phyloP scores from a whole-genome alignment of 2,797 vertebrate genomes.

The Chrosomus eos region DNA sequence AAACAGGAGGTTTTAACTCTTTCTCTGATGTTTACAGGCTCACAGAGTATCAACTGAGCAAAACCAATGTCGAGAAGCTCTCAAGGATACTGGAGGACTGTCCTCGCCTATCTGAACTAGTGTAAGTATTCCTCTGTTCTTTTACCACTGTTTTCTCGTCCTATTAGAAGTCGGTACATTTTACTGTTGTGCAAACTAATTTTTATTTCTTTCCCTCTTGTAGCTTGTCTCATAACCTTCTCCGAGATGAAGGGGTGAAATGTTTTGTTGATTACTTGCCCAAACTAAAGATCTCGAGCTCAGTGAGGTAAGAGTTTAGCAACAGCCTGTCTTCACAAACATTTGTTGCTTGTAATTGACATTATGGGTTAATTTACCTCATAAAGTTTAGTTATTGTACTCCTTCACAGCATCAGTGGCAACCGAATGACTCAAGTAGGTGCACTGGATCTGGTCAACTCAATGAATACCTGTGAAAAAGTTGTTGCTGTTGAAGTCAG shows the following conservation, averaged over 20 bases:
- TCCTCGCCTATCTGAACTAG: conserved; percentile 74
- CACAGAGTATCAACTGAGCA: conserved; percentile 72
- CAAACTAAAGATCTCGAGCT: conserved; percentile 71
- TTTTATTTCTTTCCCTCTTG: conserved; percentile 22
- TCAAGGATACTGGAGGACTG: conserved; percentile 72
- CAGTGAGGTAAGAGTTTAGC: conserved; percentile 79
- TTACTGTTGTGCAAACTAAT: background rate
- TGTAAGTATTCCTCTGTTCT: conserved; percentile 74
- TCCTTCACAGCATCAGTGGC: conserved; percentile 78
- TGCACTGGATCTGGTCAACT: conserved; percentile 72
- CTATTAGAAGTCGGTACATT: background rate
- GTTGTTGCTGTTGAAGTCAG: conserved; percentile 74
- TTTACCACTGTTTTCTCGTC: background rate
- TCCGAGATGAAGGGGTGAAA: conserved; percentile 79
- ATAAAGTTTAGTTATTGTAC: background rate
- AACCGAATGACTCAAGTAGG: conserved; percentile 81
- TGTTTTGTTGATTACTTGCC: conserved; percentile 74
- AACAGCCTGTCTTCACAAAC: background rate
- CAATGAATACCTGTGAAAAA: conserved; percentile 68
- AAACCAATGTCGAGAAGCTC: conserved; percentile 70
- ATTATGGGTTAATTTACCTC: background rate
- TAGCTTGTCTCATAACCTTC: conserved; percentile 84
- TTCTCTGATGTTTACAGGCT: conserved; percentile 71
- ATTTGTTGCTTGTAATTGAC: background rate
- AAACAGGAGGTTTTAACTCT: background rate